Conservation (phyloP, 2,113 vertebrate species). For the Dinomys branickii region DNA sequence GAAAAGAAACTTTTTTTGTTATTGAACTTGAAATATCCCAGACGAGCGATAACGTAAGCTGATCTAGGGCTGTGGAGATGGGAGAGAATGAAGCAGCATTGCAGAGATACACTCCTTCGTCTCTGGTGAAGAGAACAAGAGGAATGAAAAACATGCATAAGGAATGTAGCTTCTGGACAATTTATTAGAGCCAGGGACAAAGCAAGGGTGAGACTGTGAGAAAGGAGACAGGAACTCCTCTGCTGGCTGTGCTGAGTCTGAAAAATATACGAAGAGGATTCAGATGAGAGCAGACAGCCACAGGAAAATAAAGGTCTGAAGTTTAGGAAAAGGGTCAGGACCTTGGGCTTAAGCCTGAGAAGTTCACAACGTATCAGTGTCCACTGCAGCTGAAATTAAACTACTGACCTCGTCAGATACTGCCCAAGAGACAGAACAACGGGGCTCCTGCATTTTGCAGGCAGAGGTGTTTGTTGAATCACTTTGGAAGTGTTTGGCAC, state of each 20-base stretch:
- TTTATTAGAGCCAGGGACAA: background rate
- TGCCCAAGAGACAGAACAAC: background rate
- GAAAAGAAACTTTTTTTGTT: conserved; percentile 32
- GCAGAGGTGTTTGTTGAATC: background rate
- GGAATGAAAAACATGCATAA: background rate
- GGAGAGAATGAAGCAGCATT: background rate
- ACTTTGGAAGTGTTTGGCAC: background rate
- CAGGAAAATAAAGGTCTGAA: background rate
- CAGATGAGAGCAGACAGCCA: background rate
- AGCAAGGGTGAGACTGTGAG: background rate
- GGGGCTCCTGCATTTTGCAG: background rate
- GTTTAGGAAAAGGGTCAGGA: background rate
- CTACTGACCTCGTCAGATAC: background rate
- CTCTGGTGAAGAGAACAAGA: accelerated
- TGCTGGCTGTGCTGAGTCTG: background rate
- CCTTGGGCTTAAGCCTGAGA: background rate
- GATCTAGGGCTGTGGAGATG: background rate
- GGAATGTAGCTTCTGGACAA: background rate
- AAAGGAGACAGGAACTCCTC: background rate
- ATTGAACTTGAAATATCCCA: background rate
- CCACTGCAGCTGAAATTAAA: background rate
- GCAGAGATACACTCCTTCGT: background rate
- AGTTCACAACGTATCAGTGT: background rate
- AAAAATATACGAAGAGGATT: background rate
- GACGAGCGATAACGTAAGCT: background rate